Evolutionary conservation across 2,888 invertebrate species (phyloP), one percentile per base, ranked within the genome.

Genomic region (Synergus umbraculus): DNA sequence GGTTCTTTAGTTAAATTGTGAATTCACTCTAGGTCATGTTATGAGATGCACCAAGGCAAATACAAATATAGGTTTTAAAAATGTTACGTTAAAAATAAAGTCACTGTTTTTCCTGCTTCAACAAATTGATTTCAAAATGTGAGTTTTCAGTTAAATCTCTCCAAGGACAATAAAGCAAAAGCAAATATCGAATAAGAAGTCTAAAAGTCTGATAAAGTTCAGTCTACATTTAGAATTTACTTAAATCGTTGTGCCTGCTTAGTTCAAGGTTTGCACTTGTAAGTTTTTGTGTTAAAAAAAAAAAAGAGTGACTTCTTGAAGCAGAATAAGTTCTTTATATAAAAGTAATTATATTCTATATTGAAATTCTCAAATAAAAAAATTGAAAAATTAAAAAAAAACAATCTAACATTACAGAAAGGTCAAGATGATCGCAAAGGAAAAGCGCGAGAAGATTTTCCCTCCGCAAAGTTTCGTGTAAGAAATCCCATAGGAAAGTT

Each of bases 221-320:
- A 73, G 37, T 54, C 73, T 37, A 37, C 73, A 73, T 73, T 73
- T 73, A 73, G 37, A 73, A 49, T 73, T 73, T 49, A 73, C 73
- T 73, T 73, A 54, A 73, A 73, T 73, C 73, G 73, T 73, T 73
- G 73, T 73, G 73, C 54, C 73, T 73, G 73, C 49, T 54, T 54
- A 73, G 73, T 73, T 73, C 73, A 73, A 73, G 73, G 73, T 73
- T 73, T 73, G 73, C 73, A 73, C 73, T 73, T 73, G 49, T 73
- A 73, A 73, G 73, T 54, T 73, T 73, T 73, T 73, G 54, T 15
- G 73, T 73, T 73, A 73, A 49, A 73, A 69, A 18, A 73, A 69
- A 18, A 22, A 73, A 49, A 69, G 22, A 73, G 49, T 73, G n/a
- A 37, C 54, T 49, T 73, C 73, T 73, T 73, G 13, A n/a, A 29